A percentile compares a stretch with the other conserved stretches of the same genome.
Evolutionary conservation across 2,888 invertebrate genomes (phyloP).

Genomic region (Oscheius sp.): DNA sequence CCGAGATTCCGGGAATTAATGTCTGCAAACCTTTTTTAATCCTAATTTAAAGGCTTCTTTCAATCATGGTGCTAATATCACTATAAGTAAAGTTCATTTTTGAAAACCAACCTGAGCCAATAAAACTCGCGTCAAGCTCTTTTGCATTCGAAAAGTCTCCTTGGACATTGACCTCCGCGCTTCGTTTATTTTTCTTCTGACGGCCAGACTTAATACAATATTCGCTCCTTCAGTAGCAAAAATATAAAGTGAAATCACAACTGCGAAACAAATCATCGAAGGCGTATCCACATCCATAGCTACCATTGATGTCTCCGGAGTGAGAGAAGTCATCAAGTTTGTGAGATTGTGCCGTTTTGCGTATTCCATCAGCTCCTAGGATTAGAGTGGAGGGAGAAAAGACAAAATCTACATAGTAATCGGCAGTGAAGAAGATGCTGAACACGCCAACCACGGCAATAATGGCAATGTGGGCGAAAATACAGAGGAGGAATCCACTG

Average conservation of each 20-base stretch:
- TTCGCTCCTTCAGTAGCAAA: conserved; percentile 2
- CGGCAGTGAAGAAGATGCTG: background rate
- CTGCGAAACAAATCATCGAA: background rate
- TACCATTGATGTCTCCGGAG: background rate
- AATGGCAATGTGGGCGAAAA: conserved; percentile 3
- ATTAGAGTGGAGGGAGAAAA: background rate
- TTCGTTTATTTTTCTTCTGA: background rate
- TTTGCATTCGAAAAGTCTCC: conserved; percentile 13
- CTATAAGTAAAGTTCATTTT: too few species aligned
- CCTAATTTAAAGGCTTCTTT: too few species aligned
- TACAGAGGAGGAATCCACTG: conserved; percentile 5
- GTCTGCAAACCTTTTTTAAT: too few species aligned
- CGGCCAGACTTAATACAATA: background rate
- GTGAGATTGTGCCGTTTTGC: background rate
- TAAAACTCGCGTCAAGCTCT: background rate
- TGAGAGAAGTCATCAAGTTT: background rate
- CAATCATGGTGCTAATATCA: too few species aligned
- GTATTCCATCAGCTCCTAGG: background rate
- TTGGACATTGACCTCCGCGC: background rate
- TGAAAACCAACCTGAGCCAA: conserved; percentile 2
- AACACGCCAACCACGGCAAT: background rate
- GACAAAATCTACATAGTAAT: background rate
- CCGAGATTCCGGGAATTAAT: background rate
- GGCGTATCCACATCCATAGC: background rate
- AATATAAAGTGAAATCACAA: background rate